These are phyloP conservation scores for Glossosoma conforme DNA, from an alignment of 1,140 invertebrate genomes.

Conservation along the genomic window DNA sequence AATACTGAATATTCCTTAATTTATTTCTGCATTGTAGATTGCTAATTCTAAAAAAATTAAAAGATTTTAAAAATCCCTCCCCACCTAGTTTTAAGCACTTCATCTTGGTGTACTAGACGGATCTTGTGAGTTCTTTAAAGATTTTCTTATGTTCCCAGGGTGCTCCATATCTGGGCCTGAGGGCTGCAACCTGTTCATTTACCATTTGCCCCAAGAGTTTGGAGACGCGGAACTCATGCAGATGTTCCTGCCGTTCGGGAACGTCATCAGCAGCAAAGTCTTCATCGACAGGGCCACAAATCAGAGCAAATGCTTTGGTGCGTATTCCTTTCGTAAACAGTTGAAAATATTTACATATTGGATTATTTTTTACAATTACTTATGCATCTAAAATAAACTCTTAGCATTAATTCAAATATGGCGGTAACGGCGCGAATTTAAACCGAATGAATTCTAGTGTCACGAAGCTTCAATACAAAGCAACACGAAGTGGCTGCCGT, in stretches of 20 bases:
- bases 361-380: too few species aligned
- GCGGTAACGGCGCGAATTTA: too few species aligned
- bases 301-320: conserved; percentile 99
- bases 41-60: too few species aligned
- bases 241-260: conserved; percentile 99
- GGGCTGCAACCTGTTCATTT: conserved; percentile 99
- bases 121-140: conserved; percentile 55
- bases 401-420: too few species aligned
- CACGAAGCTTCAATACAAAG: too few species aligned
- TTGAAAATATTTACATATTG: too few species aligned
- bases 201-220: conserved; percentile 99
- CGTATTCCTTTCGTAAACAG: conserved; percentile 52
- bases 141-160: conserved; percentile 73
- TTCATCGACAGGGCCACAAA: conserved; percentile 99
- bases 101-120: conserved; percentile 42
- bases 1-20: too few species aligned
- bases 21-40: too few species aligned
- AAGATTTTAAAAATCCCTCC: background rate
- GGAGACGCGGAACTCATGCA: conserved; percentile 97
- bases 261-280: conserved; percentile 99
- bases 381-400: too few species aligned
- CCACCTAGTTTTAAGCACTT: conserved; percentile 9
- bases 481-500: too few species aligned
- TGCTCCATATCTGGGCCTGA: conserved; percentile 95
- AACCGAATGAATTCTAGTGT: too few species aligned